These are phyloP conservation scores for Ellobius talpinus DNA, from an alignment of 2,113 vertebrate species.

Conservation along the genomic window DNA sequence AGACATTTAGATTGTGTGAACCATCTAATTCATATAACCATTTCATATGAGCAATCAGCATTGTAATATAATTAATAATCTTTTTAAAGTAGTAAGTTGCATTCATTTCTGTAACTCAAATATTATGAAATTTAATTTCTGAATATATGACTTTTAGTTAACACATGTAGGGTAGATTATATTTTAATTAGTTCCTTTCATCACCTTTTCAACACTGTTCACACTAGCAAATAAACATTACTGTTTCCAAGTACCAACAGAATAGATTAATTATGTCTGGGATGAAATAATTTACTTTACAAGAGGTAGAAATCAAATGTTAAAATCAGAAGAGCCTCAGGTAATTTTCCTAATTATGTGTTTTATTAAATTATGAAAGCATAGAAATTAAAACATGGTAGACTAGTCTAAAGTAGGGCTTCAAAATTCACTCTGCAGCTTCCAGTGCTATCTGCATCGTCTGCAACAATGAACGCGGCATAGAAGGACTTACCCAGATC, in stretches of 20 bases:
- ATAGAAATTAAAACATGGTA: conserved; percentile 8
- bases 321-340: background rate
- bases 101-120: conserved; percentile 13
- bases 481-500: conserved; percentile 91
- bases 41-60: background rate
- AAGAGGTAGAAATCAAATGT: conserved; percentile 23
- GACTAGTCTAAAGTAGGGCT: background rate
- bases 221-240: conserved; percentile 41
- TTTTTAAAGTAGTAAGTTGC: background rate
- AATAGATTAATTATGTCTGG: background rate
- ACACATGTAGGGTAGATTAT: background rate
- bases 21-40: background rate
- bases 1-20: background rate
- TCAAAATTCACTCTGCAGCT: background rate
- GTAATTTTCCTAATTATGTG: conserved; percentile 22
- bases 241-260: background rate
- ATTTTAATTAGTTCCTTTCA: conserved; percentile 39
- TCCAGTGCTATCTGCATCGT: background rate
- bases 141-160: conserved; percentile 36
- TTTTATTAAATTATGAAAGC: conserved; percentile 46
- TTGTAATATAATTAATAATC: background rate
- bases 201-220: background rate
- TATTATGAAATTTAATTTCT: conserved; percentile 53
- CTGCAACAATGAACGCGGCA: background rate
- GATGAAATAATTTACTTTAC: conserved; percentile 46